Percentiles rank a stretch among this genome's conserved stretches.
These are phyloP conservation scores for Mylabris phalerata DNA, from an alignment of 1,140 invertebrate species.

Conservation along the genomic window DNA sequence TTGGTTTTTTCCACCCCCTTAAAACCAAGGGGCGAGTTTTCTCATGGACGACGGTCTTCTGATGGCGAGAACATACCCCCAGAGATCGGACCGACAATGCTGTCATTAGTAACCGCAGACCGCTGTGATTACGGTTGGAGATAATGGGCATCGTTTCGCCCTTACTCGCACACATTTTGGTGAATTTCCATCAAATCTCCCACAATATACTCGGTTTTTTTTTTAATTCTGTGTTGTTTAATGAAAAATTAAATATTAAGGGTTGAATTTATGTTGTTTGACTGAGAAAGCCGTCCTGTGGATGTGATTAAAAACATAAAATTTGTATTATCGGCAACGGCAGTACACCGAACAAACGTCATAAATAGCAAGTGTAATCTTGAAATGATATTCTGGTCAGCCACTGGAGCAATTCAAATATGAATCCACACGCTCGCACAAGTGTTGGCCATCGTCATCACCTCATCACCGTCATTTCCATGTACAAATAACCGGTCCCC, in stretches of 20 bases:
- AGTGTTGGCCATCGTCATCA: too few relatives aligned
- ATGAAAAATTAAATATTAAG: not conserved
- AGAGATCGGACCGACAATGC: slow-evolving; percentile 2
- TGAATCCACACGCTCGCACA: slow-evolving; percentile 12
- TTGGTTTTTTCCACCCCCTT: not conserved
- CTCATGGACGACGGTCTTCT: not conserved
- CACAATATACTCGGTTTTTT: not conserved
- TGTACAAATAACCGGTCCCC: slow-evolving; percentile 19
- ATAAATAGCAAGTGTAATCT: slow-evolving; percentile 21
- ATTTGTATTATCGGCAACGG: slow-evolving; percentile 7
- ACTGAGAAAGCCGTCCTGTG: not conserved
- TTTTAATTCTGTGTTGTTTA: not conserved
- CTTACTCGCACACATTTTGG: not conserved
- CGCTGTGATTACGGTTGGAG: slow-evolving; percentile 1
- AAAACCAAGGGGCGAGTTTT: not conserved
- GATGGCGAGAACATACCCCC: not conserved
- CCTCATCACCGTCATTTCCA: slow-evolving; percentile 14
- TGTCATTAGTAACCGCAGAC: slow-evolving; percentile 15
- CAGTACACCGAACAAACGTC: slow-evolving; percentile 13
- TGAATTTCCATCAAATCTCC: not conserved
- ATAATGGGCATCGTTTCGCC: not conserved
- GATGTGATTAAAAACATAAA: slow-evolving; percentile 13
- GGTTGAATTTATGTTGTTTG: not conserved
- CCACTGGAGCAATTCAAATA: slow-evolving; percentile 18
- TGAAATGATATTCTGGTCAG: slow-evolving; percentile 24